These are phyloP conservation scores for Xiphophorus hellerii DNA, from an alignment of 2,113 vertebrate species.

Conservation along the genomic window DNA sequence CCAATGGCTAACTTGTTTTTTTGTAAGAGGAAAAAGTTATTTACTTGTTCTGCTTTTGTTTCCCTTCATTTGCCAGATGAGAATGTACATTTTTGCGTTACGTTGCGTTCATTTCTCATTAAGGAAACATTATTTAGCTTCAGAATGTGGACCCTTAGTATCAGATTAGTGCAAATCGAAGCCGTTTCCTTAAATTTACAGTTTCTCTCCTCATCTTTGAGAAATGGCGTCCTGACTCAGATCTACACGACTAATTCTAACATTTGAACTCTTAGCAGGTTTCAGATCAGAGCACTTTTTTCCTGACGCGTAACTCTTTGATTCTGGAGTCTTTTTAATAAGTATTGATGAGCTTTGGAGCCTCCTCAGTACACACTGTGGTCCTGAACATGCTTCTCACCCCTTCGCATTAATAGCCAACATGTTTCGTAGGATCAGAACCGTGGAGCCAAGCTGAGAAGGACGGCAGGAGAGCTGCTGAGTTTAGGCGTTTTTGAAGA, in stretches of 20 bases:
- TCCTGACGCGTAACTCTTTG: constrained; percentile 12
- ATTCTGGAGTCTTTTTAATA: constrained; percentile 13
- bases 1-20: constrained; percentile 90
- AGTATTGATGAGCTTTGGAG: constrained; percentile 19
- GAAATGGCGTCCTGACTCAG: constrained; percentile 44
- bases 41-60: constrained; percentile 75
- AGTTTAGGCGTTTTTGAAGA: background rate
- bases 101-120: constrained; percentile 86
- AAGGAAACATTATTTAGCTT: constrained; percentile 80
- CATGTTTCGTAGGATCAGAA: constrained; percentile 3
- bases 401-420: constrained; percentile 1
- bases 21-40: constrained; percentile 86
- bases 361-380: background rate
- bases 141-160: constrained; percentile 77
- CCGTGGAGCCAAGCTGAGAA: background rate
- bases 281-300: constrained; percentile 49
- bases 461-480: background rate
- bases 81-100: constrained; percentile 86
- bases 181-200: constrained; percentile 47
- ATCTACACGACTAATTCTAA: constrained; percentile 55
- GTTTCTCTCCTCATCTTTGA: constrained; percentile 34
- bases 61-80: constrained; percentile 88
- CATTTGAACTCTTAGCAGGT: constrained; percentile 39
- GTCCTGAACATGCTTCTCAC: constrained; percentile 7
- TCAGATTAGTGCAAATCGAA: constrained; percentile 46